A percentile compares a stretch with the other conserved stretches of the same genome.
These are phyloP conservation scores for Teleogryllus oceanicus DNA, from an alignment of 2,888 invertebrate genomes.

Conservation along the genomic window DNA sequence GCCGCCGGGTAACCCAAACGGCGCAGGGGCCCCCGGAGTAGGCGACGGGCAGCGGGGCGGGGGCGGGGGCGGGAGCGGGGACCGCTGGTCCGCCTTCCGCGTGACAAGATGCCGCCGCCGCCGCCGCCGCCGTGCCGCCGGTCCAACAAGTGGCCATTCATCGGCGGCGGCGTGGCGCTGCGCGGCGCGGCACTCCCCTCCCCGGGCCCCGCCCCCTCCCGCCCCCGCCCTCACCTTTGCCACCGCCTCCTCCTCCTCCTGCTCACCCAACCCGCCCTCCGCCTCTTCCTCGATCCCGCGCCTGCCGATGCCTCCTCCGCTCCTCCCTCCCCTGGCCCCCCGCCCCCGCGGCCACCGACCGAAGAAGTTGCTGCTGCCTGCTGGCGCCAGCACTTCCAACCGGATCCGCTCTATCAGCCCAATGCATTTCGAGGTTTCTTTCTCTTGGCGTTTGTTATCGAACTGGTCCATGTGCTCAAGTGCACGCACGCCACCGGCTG, in stretches of 20 bases:
- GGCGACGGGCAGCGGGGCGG: not conserved
- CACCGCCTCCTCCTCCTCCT: not conserved
- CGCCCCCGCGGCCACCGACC: too few species aligned
- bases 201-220: not conserved
- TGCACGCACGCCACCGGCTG: too few species aligned
- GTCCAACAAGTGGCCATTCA: conserved; percentile 18
- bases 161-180: not conserved
- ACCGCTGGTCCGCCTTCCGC: not conserved
- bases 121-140: not conserved
- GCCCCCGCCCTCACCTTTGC: not conserved
- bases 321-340: too few species aligned
- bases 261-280: too few species aligned
- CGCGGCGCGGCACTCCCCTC: not conserved
- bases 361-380: not conserved
- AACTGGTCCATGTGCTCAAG: too few species aligned
- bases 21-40: not conserved
- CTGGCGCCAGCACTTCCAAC: not conserved
- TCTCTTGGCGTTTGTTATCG: too few species aligned
- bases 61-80: not conserved
- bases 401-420: too few species aligned
- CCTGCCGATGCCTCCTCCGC: too few species aligned
- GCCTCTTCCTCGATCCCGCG: too few species aligned
- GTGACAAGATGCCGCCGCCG: conserved; percentile 1
- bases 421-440: too few species aligned
- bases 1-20: too few species aligned